Conservation (phyloP, 2,888 invertebrate genomes). For the Chymomyza fuscimana region DNA sequence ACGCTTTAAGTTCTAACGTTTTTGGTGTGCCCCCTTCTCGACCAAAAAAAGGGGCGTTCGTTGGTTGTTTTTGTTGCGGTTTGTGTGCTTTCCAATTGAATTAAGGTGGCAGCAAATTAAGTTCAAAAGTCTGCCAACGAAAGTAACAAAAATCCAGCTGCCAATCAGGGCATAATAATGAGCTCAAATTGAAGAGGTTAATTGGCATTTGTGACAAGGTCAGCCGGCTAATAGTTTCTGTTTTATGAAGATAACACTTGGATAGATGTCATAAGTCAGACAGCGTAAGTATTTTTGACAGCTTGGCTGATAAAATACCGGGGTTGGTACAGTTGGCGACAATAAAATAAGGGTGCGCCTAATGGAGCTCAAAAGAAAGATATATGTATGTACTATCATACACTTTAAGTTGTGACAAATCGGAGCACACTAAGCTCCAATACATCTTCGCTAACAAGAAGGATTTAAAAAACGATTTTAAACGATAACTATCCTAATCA, state of each 20-base stretch:
- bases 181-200: not conserved
- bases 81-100: conserved; percentile 40
- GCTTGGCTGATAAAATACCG: not conserved
- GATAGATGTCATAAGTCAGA: not conserved
- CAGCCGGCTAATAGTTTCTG: not conserved
- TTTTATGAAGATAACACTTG: not conserved
- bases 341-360: not conserved
- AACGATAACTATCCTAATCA: no score
- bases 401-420: no score
- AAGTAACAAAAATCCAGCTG: not conserved
- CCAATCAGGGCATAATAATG: not conserved
- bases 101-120: conserved; percentile 9
- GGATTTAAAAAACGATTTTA: no score
- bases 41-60: conserved; percentile 26
- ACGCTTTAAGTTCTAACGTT: conserved; percentile 26
- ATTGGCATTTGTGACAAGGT: not conserved
- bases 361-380: no score
- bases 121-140: not conserved
- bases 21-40: not conserved
- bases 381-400: no score
- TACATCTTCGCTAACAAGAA: no score
- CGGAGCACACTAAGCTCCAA: no score
- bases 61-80: conserved; percentile 28
- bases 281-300: not conserved
- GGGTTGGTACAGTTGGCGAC: not conserved